phyloP scores from a whole-genome alignment of 1,140 invertebrate species.

The Drosophila lowei region DNA sequence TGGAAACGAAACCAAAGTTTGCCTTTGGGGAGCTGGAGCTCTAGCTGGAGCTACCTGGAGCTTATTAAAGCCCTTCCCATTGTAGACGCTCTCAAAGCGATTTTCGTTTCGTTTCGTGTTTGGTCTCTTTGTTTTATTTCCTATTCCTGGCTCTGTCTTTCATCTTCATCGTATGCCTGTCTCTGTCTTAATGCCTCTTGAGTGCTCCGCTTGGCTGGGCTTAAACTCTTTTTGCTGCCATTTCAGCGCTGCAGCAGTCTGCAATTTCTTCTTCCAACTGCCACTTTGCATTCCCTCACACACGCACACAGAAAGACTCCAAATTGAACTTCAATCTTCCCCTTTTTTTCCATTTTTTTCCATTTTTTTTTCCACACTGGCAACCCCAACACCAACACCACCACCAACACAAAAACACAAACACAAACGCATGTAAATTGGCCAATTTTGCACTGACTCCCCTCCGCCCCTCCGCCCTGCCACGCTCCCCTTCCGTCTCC shows the following conservation, averaged over 20 bases:
- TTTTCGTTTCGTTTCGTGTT: slow-evolving; percentile 5
- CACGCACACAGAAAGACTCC: slow-evolving; percentile 35
- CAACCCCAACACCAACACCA: slow-evolving; percentile 1
- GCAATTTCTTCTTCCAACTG: slow-evolving; percentile 44
- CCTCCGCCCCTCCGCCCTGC: background rate
- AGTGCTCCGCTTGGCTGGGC: slow-evolving; percentile 71
- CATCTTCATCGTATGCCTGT: slow-evolving; percentile 15
- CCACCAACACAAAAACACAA: slow-evolving; percentile 14
- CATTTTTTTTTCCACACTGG: no score
- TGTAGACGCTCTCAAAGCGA: slow-evolving; percentile 46
- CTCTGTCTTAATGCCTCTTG: slow-evolving; percentile 68
- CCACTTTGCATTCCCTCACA: slow-evolving; percentile 62
- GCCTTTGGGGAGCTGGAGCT: slow-evolving; percentile 22
- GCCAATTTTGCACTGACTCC: slow-evolving; percentile 63
- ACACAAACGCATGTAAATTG: slow-evolving; percentile 77
- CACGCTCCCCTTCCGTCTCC: background rate
- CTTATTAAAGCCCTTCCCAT: slow-evolving; percentile 56
- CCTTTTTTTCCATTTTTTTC: slow-evolving; percentile 18
- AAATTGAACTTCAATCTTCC: slow-evolving; percentile 71
- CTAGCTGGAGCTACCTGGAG: slow-evolving; percentile 21
- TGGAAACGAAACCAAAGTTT: slow-evolving; percentile 44
- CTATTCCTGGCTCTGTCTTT: slow-evolving; percentile 14
- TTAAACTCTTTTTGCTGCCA: slow-evolving; percentile 73
- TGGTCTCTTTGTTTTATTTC: background rate
- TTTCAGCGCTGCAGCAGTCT: slow-evolving; percentile 60